phyloP scores from a whole-genome alignment of 2,888 invertebrate species.

The Camptogramma bilineatum region DNA sequence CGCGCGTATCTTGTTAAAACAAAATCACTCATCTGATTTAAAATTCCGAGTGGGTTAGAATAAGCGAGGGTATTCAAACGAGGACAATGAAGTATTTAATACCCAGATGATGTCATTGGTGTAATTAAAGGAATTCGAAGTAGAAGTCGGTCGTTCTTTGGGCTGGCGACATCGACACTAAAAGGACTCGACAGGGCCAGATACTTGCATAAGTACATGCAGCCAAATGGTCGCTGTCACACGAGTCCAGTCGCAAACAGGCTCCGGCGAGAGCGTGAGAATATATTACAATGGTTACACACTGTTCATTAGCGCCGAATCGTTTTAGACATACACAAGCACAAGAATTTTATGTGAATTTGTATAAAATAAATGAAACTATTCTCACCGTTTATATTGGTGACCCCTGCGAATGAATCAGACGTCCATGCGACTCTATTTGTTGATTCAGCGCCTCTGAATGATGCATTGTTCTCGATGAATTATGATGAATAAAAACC shows the following conservation, averaged over 20 bases:
- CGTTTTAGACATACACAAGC: slow-evolving; percentile 26
- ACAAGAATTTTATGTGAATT: slow-evolving; percentile 24
- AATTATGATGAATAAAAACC: slow-evolving; percentile 53
- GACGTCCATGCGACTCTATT: slow-evolving; percentile 55
- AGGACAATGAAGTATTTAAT: slow-evolving; percentile 39
- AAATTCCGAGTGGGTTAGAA: slow-evolving; percentile 21
- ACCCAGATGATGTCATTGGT: slow-evolving; percentile 57
- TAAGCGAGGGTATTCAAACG: slow-evolving; percentile 27
- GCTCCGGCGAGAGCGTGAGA: slow-evolving; percentile 58
- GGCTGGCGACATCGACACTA: slow-evolving; percentile 28
- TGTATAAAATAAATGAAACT: slow-evolving; percentile 37
- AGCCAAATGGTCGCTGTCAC: slow-evolving; percentile 43
- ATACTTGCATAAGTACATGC: slow-evolving; percentile 45
- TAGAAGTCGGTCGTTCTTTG: slow-evolving; percentile 45
- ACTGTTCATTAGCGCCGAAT: slow-evolving; percentile 40
- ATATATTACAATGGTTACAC: slow-evolving; percentile 47
- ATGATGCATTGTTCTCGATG: slow-evolving; percentile 63
- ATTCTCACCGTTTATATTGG: slow-evolving; percentile 42
- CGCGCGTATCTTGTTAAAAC: too few species aligned
- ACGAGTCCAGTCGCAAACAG: slow-evolving; percentile 45
- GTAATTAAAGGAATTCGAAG: slow-evolving; percentile 56
- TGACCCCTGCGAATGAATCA: slow-evolving; percentile 53
- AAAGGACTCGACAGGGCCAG: slow-evolving; percentile 33
- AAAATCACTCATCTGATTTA: slow-evolving; percentile 13
- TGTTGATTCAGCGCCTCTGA: slow-evolving; percentile 56